Conservation (phyloP, 2,797 vertebrate species). For the Chelon labrosus region DNA sequence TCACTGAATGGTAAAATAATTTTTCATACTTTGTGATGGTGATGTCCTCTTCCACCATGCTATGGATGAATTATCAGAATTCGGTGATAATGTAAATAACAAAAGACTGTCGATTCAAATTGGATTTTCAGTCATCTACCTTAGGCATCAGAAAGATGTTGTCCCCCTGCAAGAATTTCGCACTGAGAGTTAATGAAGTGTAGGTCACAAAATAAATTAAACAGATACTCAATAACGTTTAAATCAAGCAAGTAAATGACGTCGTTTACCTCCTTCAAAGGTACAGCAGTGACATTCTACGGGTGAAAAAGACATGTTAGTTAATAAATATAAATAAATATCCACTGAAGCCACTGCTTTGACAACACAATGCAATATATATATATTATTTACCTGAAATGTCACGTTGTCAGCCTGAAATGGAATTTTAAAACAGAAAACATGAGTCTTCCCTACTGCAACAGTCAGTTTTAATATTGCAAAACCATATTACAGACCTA, state of each 20-base stretch:
- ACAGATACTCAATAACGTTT: not conserved
- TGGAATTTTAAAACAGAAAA: too few species aligned
- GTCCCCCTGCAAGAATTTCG: conserved; percentile 63
- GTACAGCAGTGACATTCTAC: conserved; percentile 54
- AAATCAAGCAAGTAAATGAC: not conserved
- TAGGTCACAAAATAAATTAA: not conserved
- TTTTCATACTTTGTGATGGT: conserved; percentile 12
- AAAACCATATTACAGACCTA: conserved; percentile 22
- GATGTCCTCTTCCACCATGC: conserved; percentile 10
- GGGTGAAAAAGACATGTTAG: conserved; percentile 3
- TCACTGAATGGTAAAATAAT: not conserved
- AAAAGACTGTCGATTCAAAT: not conserved
- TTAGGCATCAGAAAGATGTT: conserved; percentile 62
- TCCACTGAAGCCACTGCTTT: too few species aligned
- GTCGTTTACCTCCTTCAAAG: conserved; percentile 68
- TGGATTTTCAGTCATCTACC: conserved; percentile 43
- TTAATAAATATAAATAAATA: too few species aligned
- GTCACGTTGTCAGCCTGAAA: too few species aligned
- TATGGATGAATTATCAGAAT: not conserved
- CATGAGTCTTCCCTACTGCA: too few species aligned
- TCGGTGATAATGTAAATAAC: not conserved
- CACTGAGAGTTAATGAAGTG: not conserved
- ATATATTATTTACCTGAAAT: too few species aligned
- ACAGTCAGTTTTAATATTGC: not conserved
- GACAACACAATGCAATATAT: too few species aligned